phyloP scores from a whole-genome alignment of 2,797 vertebrate species.

The Anguilla anguilla region DNA sequence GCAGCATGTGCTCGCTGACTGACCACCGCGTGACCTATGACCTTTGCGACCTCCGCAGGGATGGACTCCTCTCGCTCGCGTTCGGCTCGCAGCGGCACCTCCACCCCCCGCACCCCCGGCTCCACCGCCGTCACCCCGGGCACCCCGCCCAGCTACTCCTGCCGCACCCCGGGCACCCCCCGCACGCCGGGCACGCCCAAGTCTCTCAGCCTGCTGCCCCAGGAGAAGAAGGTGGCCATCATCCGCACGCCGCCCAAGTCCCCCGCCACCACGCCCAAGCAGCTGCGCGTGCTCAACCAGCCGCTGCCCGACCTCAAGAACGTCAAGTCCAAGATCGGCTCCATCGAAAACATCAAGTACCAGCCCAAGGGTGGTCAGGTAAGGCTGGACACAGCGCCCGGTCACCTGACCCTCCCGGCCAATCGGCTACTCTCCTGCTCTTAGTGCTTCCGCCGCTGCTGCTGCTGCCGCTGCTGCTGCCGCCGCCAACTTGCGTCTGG shows the following conservation, averaged over 20 bases:
- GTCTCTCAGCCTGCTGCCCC: slow-evolving; percentile 89
- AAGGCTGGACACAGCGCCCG: slow-evolving; percentile 67
- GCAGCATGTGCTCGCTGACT: neutral
- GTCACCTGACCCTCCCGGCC: slow-evolving; percentile 85
- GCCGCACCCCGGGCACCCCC: slow-evolving; percentile 91
- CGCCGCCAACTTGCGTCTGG: slow-evolving; percentile 89
- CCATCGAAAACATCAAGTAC: slow-evolving; percentile 96
- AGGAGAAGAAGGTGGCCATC: slow-evolving; percentile 93
- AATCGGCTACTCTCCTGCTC: slow-evolving; percentile 84
- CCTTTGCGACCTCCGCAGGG: slow-evolving; percentile 62
- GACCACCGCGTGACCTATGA: neutral
- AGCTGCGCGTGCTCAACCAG: slow-evolving; percentile 92
- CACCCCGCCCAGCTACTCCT: slow-evolving; percentile 93
- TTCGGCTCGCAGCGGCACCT: slow-evolving; percentile 93
- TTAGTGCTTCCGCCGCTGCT: slow-evolving; percentile 84
- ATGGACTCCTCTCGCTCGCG: slow-evolving; percentile 87
- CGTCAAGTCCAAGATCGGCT: slow-evolving; percentile 94
- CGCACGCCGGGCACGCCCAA: slow-evolving; percentile 81
- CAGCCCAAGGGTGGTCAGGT: slow-evolving; percentile 98
- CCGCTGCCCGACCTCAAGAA: slow-evolving; percentile 96
- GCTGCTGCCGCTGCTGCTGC: slow-evolving; percentile 90
- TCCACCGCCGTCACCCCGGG: slow-evolving; percentile 93
- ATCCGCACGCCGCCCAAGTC: slow-evolving; percentile 96
- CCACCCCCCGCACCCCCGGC: slow-evolving; percentile 91
- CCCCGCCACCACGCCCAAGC: slow-evolving; percentile 93